phyloP scores from a whole-genome alignment of 2,797 vertebrate species.

The Babyrousa celebensis region DNA sequence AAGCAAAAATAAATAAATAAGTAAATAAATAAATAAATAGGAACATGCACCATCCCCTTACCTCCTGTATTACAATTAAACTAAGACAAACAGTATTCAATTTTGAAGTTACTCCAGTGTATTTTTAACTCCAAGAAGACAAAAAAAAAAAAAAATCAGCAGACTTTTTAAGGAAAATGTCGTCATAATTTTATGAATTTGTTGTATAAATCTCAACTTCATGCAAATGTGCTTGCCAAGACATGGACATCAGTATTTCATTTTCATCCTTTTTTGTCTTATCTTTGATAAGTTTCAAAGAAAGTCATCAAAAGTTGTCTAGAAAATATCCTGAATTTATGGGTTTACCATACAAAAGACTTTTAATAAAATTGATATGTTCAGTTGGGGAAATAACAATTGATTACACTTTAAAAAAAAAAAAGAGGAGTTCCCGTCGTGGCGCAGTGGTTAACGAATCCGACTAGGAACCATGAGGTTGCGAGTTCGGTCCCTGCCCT shows the following conservation, averaged over 20 bases:
- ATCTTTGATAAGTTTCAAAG: slow-evolving; percentile 60
- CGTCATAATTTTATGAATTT: background rate
- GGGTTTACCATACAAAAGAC: background rate
- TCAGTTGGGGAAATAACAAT: background rate
- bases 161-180: slow-evolving; percentile 28
- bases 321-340: background rate
- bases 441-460: no score
- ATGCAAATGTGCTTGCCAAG: background rate
- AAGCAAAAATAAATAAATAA: background rate
- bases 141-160: background rate
- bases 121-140: slow-evolving; percentile 48
- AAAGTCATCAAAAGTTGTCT: background rate
- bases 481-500: no score
- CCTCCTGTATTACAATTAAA: background rate
- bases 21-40: background rate
- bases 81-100: slow-evolving; percentile 14
- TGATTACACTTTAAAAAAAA: no score
- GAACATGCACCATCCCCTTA: background rate
- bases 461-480: no score
- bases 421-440: no score
- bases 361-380: background rate
- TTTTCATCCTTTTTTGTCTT: slow-evolving; percentile 47
- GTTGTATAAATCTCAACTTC: slow-evolving; percentile 32
- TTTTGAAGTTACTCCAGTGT: slow-evolving; percentile 36
- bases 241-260: background rate